Base-by-base conservation (phyloP, 2,797 vertebrate genomes). In the Sebastes iracundus region DNA sequence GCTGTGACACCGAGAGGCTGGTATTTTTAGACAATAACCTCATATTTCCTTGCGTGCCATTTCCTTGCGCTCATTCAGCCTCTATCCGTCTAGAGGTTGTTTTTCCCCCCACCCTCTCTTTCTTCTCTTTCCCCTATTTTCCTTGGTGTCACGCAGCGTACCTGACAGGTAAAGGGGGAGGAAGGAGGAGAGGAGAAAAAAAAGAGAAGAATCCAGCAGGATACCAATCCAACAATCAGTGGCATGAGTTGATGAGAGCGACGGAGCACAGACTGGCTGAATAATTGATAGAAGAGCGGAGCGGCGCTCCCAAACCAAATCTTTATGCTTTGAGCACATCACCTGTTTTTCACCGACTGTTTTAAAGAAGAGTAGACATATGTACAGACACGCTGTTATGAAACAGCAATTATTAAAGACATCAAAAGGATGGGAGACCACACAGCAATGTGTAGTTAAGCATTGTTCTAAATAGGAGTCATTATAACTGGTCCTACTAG, bases 261-360 rank as follows among this genome's bases (percentile, higher is more conserved):
- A 87, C 70, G 69, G 72, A 79, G 66, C 69, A 72, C 76, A 85
- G 90, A 49, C 73, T 63, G 81, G 49, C 75, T 93, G 88, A 94
- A 94, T 94, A 92, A 94, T 94, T 93, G 88, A 94, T 93, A 64
- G 75, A 82, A 81, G 76, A 86, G 87, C 53, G 82, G 33, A 86
- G 35, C 74, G 27, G 67, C 20, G 52, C 82, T 88, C 82, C 82
- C 84, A 81, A 84, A 90, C 78, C 69, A 70, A 87, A 88, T 86
- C 78, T 71, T 86, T 63, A 77, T 82, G 85, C 85, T 88, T 67
- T 53, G 79, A 92, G 85, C 81, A 76, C 64, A 63, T 90, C 87
- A 93, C 89, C 90, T 88, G 89, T 83, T 88, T 83, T 83, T 82
- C 71, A 75, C 79, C 78, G 65, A 88, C 79, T 82, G 78, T 87